Conservation (phyloP, 1,140 invertebrate species). For the Acromyrmex heyeri region DNA sequence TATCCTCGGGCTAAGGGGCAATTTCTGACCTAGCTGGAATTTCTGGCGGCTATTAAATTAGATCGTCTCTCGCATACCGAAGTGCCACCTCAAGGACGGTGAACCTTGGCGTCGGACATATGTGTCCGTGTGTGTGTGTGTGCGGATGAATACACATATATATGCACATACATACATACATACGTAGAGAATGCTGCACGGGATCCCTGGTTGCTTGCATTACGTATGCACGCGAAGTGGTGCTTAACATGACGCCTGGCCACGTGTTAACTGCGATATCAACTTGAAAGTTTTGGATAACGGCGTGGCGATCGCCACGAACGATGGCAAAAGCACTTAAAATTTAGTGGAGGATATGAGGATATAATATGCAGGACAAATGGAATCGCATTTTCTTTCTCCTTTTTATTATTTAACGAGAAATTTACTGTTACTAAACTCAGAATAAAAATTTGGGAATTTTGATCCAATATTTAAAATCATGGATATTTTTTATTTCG, state of each 20-base stretch:
- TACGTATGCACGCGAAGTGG: conserved; percentile 12
- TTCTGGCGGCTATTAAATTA: conserved; percentile 69
- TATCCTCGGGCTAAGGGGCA: conserved; percentile 28
- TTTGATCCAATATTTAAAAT: not conserved
- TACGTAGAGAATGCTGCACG: conserved; percentile 39
- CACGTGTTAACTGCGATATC: conserved; percentile 37
- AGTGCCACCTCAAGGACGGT: conserved; percentile 30
- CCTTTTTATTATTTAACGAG: not conserved
- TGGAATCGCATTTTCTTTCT: not conserved
- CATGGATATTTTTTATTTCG: not conserved
- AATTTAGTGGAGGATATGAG: not conserved
- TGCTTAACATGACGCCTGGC: conserved; percentile 26
- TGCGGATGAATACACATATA: not conserved
- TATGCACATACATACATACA: too few species aligned
- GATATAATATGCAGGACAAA: not conserved
- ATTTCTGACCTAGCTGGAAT: conserved; percentile 67
- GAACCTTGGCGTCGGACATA: not conserved
- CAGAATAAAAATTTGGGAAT: not conserved
- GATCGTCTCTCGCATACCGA: conserved; percentile 65
- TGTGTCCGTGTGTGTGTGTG: not conserved
- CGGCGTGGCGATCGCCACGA: not conserved
- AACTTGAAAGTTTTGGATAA: conserved; percentile 35
- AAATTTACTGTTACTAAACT: conserved; percentile 9
- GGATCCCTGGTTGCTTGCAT: not conserved
- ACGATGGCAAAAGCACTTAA: not conserved